phyloP scores from a whole-genome alignment of 2,888 invertebrate species.

The Augochlorella aurata region DNA sequence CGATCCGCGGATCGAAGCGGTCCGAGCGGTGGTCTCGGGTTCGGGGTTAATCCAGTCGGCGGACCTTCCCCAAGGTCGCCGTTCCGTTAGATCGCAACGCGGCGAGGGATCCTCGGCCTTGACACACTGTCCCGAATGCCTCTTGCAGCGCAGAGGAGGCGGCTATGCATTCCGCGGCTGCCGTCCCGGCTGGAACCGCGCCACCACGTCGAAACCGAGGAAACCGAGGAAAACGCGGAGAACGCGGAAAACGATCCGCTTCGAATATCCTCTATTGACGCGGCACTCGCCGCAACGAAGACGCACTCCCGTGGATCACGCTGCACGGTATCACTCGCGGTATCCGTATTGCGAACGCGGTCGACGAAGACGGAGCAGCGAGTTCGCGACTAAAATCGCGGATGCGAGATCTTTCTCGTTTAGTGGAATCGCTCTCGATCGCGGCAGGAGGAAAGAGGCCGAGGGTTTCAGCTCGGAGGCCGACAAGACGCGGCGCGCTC shows the following conservation, averaged over 20 bases:
- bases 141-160: constrained; percentile 28
- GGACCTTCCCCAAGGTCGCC: not conserved
- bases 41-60: no score
- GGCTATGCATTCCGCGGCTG: constrained; percentile 21
- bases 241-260: not conserved
- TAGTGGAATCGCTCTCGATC: no score
- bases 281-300: not conserved
- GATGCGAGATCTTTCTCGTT: no score
- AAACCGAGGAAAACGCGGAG: no score
- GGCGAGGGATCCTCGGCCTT: constrained; percentile 57
- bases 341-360: not conserved
- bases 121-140: constrained; percentile 67
- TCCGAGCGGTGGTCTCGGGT: constrained; percentile 19
- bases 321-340: no score
- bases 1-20: constrained; percentile 45
- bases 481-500: constrained; percentile 53
- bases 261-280: not conserved
- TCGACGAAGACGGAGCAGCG: no score
- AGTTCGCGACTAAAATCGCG: no score
- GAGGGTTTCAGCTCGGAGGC: not conserved
- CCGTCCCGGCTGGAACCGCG: not conserved
- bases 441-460: no score
- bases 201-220: not conserved
- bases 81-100: constrained; percentile 48
- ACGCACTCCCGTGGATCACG: no score